These are phyloP conservation scores for Chiloscyllium plagiosum DNA, from an alignment of 2,113 vertebrate species.

Conservation along the genomic window DNA sequence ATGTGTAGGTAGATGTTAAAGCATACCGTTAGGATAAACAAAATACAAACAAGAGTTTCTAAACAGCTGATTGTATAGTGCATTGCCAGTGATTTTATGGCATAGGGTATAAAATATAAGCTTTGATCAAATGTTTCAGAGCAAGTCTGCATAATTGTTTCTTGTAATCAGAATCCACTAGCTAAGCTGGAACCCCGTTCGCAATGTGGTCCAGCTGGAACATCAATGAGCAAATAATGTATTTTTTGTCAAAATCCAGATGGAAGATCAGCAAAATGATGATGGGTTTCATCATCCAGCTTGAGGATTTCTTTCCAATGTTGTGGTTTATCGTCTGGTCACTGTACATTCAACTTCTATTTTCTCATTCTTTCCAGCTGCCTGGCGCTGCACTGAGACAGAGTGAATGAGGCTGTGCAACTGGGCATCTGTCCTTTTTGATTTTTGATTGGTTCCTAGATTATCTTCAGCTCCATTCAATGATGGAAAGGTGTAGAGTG, in stretches of 20 bases:
- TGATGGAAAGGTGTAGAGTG: not conserved
- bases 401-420: not conserved
- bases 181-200: not conserved
- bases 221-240: not conserved
- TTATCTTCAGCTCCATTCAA: not conserved
- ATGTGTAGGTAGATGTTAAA: not conserved
- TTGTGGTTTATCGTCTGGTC: constrained; percentile 3
- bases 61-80: not conserved
- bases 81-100: not conserved
- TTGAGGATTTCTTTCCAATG: not conserved
- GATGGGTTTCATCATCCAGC: not conserved
- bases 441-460: not conserved
- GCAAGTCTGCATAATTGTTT: not conserved
- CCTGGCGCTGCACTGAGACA: not conserved
- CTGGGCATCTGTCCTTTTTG: not conserved
- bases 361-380: not conserved
- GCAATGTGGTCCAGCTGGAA: constrained; percentile 5
- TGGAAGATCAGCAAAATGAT: not conserved
- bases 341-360: not conserved
- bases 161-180: not conserved
- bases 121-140: constrained; percentile 3
- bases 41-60: not conserved
- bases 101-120: not conserved
- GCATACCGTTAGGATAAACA: not conserved
- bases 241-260: not conserved